These are phyloP conservation scores for Cyrtodaria siliqua DNA, from an alignment of 2,888 invertebrate species.

Conservation along the genomic window DNA sequence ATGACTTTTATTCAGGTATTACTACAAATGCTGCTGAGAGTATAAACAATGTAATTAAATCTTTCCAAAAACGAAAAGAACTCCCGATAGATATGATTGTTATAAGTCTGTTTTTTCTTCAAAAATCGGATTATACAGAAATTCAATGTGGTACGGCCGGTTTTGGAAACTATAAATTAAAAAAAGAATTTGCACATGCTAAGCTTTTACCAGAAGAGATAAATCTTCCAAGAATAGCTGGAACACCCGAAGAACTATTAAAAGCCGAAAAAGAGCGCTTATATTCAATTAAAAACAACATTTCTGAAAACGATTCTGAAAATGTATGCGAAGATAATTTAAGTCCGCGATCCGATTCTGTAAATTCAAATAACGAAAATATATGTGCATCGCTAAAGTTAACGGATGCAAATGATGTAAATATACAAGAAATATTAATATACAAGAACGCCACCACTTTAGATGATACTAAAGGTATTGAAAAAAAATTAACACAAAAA, in stretches of 20 bases:
- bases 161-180: conserved; percentile 23
- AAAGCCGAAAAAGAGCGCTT: neutral
- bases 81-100: conserved; percentile 25
- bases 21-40: conserved; percentile 26
- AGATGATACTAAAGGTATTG: neutral
- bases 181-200: conserved; percentile 6
- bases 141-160: conserved; percentile 32
- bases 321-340: neutral
- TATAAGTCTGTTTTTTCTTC: conserved; percentile 12
- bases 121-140: conserved; percentile 21
- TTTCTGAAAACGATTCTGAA: neutral
- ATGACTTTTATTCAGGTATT: conserved; percentile 19
- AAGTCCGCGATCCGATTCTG: no score
- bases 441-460: neutral
- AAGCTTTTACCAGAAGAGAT: conserved; percentile 17
- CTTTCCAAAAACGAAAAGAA: conserved; percentile 22
- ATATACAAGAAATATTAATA: neutral
- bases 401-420: no score
- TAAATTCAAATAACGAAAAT: no score
- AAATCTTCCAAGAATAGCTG: neutral
- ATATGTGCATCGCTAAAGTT: no score
- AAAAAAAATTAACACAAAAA: neutral
- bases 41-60: conserved; percentile 25
- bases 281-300: neutral
- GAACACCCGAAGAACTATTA: conserved; percentile 1